phyloP scores from a whole-genome alignment of 2,797 vertebrate genomes.

The Periparus ater region DNA sequence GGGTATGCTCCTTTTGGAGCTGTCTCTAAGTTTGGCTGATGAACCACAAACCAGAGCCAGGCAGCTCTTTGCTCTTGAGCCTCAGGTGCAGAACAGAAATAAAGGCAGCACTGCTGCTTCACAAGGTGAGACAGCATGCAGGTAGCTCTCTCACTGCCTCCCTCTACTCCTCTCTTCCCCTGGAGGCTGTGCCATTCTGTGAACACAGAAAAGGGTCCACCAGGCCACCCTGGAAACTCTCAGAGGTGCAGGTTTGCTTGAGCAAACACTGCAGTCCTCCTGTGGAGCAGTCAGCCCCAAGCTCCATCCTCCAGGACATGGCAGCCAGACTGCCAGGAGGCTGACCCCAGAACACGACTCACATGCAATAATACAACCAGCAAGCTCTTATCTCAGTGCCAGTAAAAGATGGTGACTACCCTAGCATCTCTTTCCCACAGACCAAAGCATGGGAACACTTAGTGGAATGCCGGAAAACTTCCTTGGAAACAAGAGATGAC shows the following conservation, averaged over 20 bases:
- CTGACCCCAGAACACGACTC: not conserved
- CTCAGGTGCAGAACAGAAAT: not conserved
- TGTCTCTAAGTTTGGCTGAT: not conserved
- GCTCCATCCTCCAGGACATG: not conserved
- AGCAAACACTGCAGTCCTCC: not conserved
- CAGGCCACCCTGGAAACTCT: not conserved
- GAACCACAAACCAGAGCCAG: not conserved
- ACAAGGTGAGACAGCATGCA: not conserved
- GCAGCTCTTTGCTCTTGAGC: not conserved
- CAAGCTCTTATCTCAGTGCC: not conserved
- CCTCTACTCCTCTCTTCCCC: not conserved
- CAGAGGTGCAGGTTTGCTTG: not conserved
- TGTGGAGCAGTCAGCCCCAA: not conserved
- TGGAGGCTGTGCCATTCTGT: rapidly evolving
- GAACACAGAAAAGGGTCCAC: not conserved
- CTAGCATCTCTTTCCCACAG: conserved; percentile 11
- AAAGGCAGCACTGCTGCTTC: not conserved
- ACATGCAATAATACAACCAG: not conserved
- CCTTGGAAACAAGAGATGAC: not conserved
- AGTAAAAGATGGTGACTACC: not conserved
- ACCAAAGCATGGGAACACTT: conserved; percentile 36
- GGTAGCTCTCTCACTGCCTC: not conserved
- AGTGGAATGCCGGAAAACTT: not conserved
- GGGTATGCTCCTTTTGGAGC: not conserved
- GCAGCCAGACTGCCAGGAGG: not conserved